Percentiles rank a stretch among this genome's conserved stretches.
Conservation (phyloP, 2,888 invertebrate genomes). For the Tryphoninae sp. region DNA sequence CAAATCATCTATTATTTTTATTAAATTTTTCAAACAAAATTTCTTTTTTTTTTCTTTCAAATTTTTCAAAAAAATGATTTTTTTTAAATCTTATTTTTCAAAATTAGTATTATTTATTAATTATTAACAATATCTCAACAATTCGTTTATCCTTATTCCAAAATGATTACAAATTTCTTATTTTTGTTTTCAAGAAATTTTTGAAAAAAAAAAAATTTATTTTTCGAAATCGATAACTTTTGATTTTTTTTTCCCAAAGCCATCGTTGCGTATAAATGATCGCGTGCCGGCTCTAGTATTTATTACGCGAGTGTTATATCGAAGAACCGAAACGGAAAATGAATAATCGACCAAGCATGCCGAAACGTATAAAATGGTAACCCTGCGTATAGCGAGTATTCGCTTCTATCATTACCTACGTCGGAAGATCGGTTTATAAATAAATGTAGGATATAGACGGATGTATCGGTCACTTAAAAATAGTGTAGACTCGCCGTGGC, state of each 20-base stretch:
- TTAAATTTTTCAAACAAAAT: too few relatives aligned
- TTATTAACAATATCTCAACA: too few relatives aligned
- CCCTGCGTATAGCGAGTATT: conserved; percentile 3
- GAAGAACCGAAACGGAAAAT: conserved; percentile 53
- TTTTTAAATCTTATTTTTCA: too few relatives aligned
- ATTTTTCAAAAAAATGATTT: too few relatives aligned
- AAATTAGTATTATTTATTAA: too few relatives aligned
- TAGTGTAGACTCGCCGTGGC: conserved; percentile 48
- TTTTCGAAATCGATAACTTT: background rate
- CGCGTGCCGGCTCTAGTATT: conserved; percentile 1
- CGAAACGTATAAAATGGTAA: conserved; percentile 3
- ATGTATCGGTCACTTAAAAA: conserved; percentile 65
- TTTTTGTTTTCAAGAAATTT: too few relatives aligned
- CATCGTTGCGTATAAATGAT: conserved; percentile 6
- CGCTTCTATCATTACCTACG: conserved; percentile 44
- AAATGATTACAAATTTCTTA: too few relatives aligned
- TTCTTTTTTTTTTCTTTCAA: too few relatives aligned
- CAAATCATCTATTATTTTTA: too few relatives aligned
- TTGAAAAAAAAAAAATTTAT: too few relatives aligned
- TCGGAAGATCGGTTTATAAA: conserved; percentile 63
- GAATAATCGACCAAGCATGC: conserved; percentile 59
- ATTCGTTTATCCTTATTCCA: too few relatives aligned
- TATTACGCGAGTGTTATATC: conserved; percentile 17
- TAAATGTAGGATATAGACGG: conserved; percentile 64
- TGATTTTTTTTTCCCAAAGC: background rate